phyloP scores from a whole-genome alignment of 2,797 vertebrate species.

The Mareca penelope region DNA sequence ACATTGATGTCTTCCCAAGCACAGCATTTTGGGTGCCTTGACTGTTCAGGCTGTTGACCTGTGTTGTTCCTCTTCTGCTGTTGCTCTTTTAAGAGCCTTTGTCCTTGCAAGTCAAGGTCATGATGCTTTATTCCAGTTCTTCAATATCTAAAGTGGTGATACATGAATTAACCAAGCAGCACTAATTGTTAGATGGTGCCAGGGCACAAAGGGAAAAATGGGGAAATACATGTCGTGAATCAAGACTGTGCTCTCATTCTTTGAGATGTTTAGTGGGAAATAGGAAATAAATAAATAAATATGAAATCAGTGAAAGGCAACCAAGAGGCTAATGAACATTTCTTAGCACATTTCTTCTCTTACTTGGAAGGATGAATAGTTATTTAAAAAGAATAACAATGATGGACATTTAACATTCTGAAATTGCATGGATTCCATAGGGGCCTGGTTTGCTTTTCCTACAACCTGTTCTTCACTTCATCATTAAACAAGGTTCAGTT shows the following conservation, averaged over 20 bases:
- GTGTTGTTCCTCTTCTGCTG: neutral
- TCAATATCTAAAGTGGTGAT: neutral
- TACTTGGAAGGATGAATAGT: neutral
- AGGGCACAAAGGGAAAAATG: slow-evolving; percentile 1
- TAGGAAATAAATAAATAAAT: neutral
- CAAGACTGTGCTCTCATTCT: neutral
- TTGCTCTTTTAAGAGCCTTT: slow-evolving; percentile 21
- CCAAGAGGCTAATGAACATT: neutral
- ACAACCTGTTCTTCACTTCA: neutral
- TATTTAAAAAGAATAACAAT: neutral
- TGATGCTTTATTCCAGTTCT: slow-evolving; percentile 3
- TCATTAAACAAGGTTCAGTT: neutral
- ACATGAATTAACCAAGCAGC: slow-evolving; percentile 40
- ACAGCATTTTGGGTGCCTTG: neutral
- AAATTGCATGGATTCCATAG: neutral
- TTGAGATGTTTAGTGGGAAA: neutral
- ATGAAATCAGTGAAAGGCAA: neutral
- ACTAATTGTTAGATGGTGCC: slow-evolving; percentile 18
- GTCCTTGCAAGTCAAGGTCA: neutral
- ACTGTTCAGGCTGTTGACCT: neutral
- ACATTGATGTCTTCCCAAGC: neutral
- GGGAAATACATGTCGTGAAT: neutral
- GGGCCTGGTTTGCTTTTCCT: neutral
- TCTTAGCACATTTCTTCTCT: neutral
- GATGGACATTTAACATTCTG: neutral